A percentile compares a stretch with the other conserved stretches of the same genome.
These are phyloP conservation scores for Octopus bimaculoides DNA, from an alignment of 1,140 invertebrate species.

Conservation along the genomic window DNA sequence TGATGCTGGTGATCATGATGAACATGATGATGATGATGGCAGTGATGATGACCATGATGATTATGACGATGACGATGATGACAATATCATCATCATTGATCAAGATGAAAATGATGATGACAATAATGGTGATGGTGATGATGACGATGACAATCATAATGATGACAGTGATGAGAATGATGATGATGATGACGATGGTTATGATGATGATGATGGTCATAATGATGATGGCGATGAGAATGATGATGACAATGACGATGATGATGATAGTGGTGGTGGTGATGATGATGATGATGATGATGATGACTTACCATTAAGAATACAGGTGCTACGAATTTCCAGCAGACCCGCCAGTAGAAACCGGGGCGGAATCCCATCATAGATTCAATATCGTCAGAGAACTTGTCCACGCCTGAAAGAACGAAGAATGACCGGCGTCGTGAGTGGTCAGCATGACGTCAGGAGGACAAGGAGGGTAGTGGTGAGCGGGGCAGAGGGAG, in stretches of 20 bases:
- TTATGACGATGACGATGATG: not conserved
- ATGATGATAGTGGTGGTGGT: no score
- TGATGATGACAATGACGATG: no score
- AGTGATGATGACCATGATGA: no score
- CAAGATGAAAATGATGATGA: constrained; percentile 58
- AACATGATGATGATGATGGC: no score
- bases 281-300: no score
- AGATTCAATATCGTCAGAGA: constrained; percentile 72
- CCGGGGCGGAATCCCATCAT: constrained; percentile 72
- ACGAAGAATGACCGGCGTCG: not conserved
- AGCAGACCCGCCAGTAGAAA: constrained; percentile 75
- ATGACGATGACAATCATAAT: not conserved
- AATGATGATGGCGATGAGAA: no score
- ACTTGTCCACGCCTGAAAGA: constrained; percentile 63
- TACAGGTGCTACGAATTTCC: constrained; percentile 70
- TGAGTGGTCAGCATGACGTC: no score
- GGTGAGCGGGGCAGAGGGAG: no score
- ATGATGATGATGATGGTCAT: no score
- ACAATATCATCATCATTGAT: constrained; percentile 71
- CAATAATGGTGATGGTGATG: not conserved
- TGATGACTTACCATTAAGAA: constrained; percentile 63
- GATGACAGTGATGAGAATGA: no score
- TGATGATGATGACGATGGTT: no score
- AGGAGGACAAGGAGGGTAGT: not conserved
- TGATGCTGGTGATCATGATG: constrained; percentile 10